Evolutionary conservation across 2,888 invertebrate species (phyloP), one percentile per base, ranked within the genome.

Genomic region (Phanerotoma sp.): DNA sequence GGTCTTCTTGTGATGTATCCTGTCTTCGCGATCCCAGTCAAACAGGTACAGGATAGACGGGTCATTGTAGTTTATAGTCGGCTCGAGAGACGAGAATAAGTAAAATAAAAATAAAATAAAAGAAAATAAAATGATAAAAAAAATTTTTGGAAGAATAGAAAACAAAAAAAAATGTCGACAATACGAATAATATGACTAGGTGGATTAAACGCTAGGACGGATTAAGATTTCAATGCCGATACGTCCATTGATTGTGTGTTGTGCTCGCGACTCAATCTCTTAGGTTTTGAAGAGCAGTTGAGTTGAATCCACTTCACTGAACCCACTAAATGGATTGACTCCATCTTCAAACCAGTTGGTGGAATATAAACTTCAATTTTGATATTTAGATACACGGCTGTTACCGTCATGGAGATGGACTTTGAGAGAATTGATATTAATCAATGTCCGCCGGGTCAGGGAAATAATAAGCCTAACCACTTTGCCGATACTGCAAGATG

Each of bases 351-450:
- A 53, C 33, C 30, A 28, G 38, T 37, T 42, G 4, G 13, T 5
- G 21, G 38, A 21, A 22, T 28, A 15, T 16, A 53, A 42, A 16
- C 33, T 22, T 18, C 15, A 13, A 44, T 37, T 53, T 51, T 47
- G 25, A n/a, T 54, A 9, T 58, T 40, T 63, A 91, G 93, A 64
- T 95, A 94, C 73, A 94, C 96, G 2, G 97, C 93, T 33, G 89
- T 89, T 15, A 86, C 93, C 0, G 95, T 96, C 0, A 83, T 96
- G 77, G 96, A 97, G 83, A 89, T 96, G 86, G 97, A 98, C 74
- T 95, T 93, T 77, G 95, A 97, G 65, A 83, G 96, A 70, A 90
- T 98, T 75, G 97, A 98, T 72, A 94, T 98, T 77, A 98, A 98
- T 80, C 97, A 96, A 71, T 98, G 97, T 82, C 96, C 96, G 0